A percentile compares a stretch with the other conserved stretches of the same genome.
Conservation (phyloP, 2,797 vertebrate genomes). For the Myotis vivesi region DNA sequence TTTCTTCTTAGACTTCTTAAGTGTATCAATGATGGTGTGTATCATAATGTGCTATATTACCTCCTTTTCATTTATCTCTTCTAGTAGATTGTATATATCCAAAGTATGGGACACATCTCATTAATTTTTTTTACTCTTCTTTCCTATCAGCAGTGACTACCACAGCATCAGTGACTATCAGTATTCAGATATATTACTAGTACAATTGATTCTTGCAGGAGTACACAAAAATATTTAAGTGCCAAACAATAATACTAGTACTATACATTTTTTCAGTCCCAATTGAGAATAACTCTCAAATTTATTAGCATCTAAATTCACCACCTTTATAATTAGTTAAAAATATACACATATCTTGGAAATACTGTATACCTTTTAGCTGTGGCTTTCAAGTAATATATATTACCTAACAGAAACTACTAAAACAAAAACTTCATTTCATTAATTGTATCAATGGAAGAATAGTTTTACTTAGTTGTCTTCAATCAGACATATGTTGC, state of each 20-base stretch:
- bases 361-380: not conserved
- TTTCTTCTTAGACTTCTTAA: not conserved
- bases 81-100: not conserved
- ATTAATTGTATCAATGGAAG: not conserved
- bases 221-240: not conserved
- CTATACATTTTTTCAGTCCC: not conserved
- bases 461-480: not conserved
- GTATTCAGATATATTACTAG: not conserved
- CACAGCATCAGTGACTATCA: not conserved
- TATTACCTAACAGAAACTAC: not conserved
- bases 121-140: not conserved
- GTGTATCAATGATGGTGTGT: not conserved
- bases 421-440: not conserved
- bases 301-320: constrained; percentile 2
- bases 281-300: not conserved
- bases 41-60: not conserved
- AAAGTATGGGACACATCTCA: not conserved
- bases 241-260: not conserved
- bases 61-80: not conserved
- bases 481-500: not conserved
- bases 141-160: not conserved
- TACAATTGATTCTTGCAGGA: not conserved
- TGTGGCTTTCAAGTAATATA: not conserved
- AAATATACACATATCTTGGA: not conserved
- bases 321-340: not conserved